Evolutionary conservation across 2,797 vertebrate species (phyloP).

Genomic region (Centropyge bicolor): DNA sequence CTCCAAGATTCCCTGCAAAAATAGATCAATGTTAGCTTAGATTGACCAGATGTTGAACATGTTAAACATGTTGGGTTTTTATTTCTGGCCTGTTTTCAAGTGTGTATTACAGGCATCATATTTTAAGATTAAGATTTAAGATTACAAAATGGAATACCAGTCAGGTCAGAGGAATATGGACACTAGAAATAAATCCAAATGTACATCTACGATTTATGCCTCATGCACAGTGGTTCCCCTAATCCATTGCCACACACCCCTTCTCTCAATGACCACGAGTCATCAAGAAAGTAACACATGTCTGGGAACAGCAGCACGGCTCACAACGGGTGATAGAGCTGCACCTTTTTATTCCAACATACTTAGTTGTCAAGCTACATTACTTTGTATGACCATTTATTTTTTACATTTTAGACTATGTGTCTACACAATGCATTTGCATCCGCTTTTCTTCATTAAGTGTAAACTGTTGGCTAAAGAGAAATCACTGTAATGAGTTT

Average conservation of each 20-base stretch:
- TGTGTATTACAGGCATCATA: neutral
- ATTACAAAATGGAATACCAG: too few relatives aligned
- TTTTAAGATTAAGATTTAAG: too few relatives aligned
- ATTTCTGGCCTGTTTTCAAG: neutral
- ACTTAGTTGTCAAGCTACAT: neutral
- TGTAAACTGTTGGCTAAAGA: neutral
- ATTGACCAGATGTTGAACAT: neutral
- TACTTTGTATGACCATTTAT: neutral
- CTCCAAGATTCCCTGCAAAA: conserved; percentile 91
- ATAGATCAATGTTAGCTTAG: neutral
- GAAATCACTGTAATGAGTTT: neutral
- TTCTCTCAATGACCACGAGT: neutral
- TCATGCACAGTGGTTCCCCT: neutral
- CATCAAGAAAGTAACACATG: conserved; percentile 23
- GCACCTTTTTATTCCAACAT: neutral
- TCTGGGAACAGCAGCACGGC: conserved; percentile 39
- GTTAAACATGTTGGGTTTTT: neutral
- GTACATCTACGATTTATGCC: too few relatives aligned
- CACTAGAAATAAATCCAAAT: neutral
- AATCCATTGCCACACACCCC: neutral
- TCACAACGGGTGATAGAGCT: neutral
- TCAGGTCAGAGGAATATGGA: neutral
- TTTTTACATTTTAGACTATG: neutral
- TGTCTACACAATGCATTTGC: neutral
- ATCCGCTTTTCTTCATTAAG: neutral